Percentiles rank a stretch among this genome's conserved stretches.
phyloP scores from a whole-genome alignment of 1,140 invertebrate genomes.

The Pseudomyrmex dendroicus region DNA sequence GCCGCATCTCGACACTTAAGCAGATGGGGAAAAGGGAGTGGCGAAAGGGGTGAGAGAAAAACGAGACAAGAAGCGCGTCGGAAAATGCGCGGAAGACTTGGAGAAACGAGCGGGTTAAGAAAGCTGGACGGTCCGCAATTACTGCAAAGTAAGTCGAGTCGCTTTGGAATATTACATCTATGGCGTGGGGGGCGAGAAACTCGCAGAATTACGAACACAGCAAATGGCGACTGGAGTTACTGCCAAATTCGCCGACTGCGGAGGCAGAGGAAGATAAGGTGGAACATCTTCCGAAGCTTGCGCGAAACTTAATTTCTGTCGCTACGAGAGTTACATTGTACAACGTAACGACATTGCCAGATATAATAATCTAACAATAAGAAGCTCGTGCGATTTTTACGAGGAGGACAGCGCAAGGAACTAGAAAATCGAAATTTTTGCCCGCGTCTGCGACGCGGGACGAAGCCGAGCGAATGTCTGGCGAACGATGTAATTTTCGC shows the following conservation, averaged over 20 bases:
- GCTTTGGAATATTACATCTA: conserved; percentile 61
- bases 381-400: not conserved
- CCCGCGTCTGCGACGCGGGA: not conserved
- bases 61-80: not conserved
- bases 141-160: conserved; percentile 65
- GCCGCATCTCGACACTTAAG: conserved; percentile 57
- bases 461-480: conserved; percentile 11
- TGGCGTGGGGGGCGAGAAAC: conserved; percentile 36
- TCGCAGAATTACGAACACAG: conserved; percentile 52
- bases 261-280: not conserved
- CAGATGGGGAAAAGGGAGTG: conserved; percentile 6
- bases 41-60: conserved; percentile 31
- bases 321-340: not conserved
- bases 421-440: not conserved
- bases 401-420: not conserved
- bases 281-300: not conserved
- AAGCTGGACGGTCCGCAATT: conserved; percentile 59
- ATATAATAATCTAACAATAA: not conserved
- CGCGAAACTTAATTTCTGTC: not conserved
- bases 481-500: conserved; percentile 24
- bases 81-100: not conserved
- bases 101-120: conserved; percentile 38
- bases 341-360: not conserved
- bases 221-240: not conserved
- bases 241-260: conserved; percentile 43